A percentile compares a stretch with the other conserved stretches of the same genome.
Conservation (phyloP, 2,797 vertebrate genomes). For the Gobionotothen gibberifrons region DNA sequence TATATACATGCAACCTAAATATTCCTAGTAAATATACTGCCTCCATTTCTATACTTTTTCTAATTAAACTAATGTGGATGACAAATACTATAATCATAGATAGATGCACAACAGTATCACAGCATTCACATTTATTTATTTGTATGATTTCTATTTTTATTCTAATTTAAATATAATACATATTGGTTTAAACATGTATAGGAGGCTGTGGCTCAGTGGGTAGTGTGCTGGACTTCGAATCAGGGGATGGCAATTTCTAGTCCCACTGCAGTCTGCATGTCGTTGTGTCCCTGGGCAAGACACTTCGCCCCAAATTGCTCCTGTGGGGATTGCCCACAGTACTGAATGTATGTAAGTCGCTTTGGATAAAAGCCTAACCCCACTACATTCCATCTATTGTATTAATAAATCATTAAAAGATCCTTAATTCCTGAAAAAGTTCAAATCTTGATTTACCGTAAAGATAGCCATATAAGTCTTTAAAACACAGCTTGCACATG, state of each 20-base stretch:
- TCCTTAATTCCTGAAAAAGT: not conserved
- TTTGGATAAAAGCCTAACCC: not conserved
- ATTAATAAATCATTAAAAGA: not conserved
- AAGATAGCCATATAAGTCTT: slow-evolving; percentile 15
- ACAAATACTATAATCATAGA: no score
- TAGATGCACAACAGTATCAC: no score
- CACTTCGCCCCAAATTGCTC: no score
- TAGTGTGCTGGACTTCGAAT: no score
- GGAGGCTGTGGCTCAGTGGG: not conserved
- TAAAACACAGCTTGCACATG: slow-evolving; percentile 25
- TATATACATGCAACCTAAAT: not conserved
- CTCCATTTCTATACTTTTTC: not conserved
- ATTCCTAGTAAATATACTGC: not conserved
- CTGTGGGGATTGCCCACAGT: no score
- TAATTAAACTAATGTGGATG: not conserved
- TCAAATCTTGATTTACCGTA: not conserved
- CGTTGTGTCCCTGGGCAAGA: no score
- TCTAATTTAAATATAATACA: not conserved
- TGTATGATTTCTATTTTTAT: not conserved
- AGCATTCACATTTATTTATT: not conserved
- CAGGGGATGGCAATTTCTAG: no score
- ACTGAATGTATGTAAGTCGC: no score
- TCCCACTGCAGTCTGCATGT: no score
- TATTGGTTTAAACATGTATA: not conserved
- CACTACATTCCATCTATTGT: not conserved